Conservation (phyloP, 2,888 invertebrate genomes). For the Nomada fucata region DNA sequence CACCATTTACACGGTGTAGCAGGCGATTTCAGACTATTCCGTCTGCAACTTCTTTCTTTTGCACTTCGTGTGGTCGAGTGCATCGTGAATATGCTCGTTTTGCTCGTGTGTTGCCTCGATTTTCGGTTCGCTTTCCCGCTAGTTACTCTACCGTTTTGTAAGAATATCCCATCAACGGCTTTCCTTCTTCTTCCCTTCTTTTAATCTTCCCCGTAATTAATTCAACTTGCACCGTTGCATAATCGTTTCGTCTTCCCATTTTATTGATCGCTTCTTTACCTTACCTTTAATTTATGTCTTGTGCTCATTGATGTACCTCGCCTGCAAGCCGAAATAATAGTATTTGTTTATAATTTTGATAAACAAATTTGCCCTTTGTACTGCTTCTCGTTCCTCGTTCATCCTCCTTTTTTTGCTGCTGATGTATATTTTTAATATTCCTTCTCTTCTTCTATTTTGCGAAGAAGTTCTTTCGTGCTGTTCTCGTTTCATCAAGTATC, state of each 20-base stretch:
- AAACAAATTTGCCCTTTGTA: no score
- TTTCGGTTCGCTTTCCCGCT: constrained; percentile 37
- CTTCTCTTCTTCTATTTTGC: not conserved
- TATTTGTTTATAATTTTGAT: no score
- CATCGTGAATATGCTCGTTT: constrained; percentile 11
- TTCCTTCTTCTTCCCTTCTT: not conserved
- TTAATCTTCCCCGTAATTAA: constrained; percentile 38
- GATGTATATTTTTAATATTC: constrained; percentile 18
- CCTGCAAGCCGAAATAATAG: no score
- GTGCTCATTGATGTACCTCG: no score
- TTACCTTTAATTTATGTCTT: no score
- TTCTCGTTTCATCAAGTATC: not conserved
- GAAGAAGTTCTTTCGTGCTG: not conserved
- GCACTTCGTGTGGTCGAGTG: not conserved
- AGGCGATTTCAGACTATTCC: constrained; percentile 17
- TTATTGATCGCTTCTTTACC: not conserved
- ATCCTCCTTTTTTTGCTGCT: not conserved
- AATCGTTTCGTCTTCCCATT: constrained; percentile 19
- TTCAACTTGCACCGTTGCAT: constrained; percentile 15
- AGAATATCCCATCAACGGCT: not conserved
- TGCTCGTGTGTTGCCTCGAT: constrained; percentile 19
- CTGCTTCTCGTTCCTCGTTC: constrained; percentile 1
- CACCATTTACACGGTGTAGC: not conserved
- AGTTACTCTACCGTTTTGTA: constrained; percentile 15
- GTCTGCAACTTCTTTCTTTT: not conserved